phyloP scores from a whole-genome alignment of 92 coral and sea anemone genomes.

The Porites divaricata region DNA sequence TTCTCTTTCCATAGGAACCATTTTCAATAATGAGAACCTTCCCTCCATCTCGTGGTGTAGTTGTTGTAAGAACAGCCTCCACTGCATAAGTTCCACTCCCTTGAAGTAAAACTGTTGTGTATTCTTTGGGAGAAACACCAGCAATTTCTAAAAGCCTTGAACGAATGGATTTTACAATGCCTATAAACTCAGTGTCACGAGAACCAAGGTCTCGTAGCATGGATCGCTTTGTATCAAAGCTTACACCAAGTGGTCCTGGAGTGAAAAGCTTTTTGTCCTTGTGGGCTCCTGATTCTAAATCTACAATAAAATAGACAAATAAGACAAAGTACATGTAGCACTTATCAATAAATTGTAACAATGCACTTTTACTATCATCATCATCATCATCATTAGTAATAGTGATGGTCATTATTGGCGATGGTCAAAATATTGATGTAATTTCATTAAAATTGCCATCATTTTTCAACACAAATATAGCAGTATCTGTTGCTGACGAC shows the following conservation, averaged over 20 bases:
- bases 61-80: conserved; percentile 90
- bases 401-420: too few species aligned
- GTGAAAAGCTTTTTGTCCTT: conserved; percentile 95
- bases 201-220: conserved; percentile 98
- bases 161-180: conserved; percentile 81
- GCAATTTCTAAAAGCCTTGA: conserved; percentile 83
- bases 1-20: conserved; percentile 97
- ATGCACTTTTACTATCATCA: too few species aligned
- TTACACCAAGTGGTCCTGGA: conserved; percentile 95
- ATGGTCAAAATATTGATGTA: too few species aligned
- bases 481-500: too few species aligned
- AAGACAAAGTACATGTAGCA: too few species aligned
- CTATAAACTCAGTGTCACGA: conserved; percentile 87
- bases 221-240: conserved; percentile 85
- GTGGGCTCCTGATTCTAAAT: conserved; percentile 43
- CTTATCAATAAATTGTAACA: too few species aligned
- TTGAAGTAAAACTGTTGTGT: conserved; percentile 81
- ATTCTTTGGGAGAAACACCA: conserved; percentile 82
- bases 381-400: too few species aligned
- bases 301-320: not conserved
- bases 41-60: conserved; percentile 83
- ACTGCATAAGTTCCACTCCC: conserved; percentile 96
- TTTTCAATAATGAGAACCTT: conserved; percentile 82
- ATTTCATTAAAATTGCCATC: too few species aligned
- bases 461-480: too few species aligned